phyloP scores from a whole-genome alignment of 2,797 vertebrate species.

The Sus cebifrons region DNA sequence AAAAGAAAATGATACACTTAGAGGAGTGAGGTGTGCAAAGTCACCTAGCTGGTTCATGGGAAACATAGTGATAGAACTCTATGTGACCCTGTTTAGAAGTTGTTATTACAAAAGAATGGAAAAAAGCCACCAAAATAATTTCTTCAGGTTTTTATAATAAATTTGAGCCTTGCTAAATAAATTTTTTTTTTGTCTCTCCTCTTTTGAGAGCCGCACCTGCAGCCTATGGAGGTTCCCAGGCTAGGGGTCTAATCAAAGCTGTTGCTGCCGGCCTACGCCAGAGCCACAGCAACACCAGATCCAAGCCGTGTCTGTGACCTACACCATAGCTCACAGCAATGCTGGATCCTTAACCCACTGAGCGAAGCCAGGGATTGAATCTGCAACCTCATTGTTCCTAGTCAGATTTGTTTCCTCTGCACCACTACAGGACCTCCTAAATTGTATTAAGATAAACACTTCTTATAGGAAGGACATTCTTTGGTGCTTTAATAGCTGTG shows the following conservation, averaged over 20 bases:
- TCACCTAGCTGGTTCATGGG: background rate
- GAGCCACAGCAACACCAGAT: too few species aligned
- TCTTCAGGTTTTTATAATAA: background rate
- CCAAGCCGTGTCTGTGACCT: too few species aligned
- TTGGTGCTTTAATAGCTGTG: background rate
- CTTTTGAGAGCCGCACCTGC: too few species aligned
- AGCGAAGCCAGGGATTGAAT: too few species aligned
- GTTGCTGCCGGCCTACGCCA: too few species aligned
- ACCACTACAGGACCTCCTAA: background rate
- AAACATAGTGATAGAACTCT: background rate
- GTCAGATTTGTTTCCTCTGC: too few species aligned
- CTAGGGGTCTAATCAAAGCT: too few species aligned
- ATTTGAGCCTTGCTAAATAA: slow-evolving; percentile 41
- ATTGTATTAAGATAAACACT: background rate
- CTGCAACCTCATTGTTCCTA: too few species aligned
- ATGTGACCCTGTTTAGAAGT: slow-evolving; percentile 18
- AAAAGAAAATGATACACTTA: background rate
- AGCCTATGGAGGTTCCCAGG: too few species aligned
- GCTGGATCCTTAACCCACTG: too few species aligned
- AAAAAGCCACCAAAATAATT: background rate
- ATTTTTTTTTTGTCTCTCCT: too few species aligned
- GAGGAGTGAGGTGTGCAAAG: background rate
- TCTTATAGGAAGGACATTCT: background rate
- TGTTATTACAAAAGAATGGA: background rate
- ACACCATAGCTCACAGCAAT: too few species aligned